Evolutionary conservation across 1,140 invertebrate species (phyloP).

Genomic region (Zaprionus africanus): DNA sequence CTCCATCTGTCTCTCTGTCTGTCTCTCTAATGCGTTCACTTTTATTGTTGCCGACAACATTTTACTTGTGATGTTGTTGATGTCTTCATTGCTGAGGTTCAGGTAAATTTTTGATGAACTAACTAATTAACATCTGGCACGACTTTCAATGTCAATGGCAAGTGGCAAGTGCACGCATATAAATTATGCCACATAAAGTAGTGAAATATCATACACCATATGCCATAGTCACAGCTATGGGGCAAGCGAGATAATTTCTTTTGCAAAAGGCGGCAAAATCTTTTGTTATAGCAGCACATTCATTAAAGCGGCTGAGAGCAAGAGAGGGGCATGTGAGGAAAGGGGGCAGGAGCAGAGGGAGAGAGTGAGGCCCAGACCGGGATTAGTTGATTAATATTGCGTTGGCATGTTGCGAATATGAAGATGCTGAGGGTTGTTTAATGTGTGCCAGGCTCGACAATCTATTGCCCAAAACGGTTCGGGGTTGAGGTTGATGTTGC

Average conservation of each 20-base stretch:
- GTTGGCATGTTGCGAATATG: constrained; percentile 36
- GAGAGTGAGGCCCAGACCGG: neutral
- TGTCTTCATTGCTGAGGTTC: constrained; percentile 55
- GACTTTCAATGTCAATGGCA: constrained; percentile 78
- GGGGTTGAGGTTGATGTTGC: neutral
- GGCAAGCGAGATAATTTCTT: constrained; percentile 69
- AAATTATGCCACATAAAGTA: constrained; percentile 37
- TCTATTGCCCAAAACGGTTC: neutral
- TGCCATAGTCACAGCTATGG: constrained; percentile 17
- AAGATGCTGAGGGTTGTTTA: constrained; percentile 9
- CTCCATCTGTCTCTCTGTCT: constrained; percentile 14
- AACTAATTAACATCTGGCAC: constrained; percentile 71
- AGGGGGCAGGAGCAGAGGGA: neutral
- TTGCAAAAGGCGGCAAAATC: constrained; percentile 45
- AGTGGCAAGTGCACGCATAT: constrained; percentile 47
- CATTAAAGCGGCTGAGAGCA: constrained; percentile 10
- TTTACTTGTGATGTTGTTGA: constrained; percentile 48
- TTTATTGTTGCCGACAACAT: constrained; percentile 57
- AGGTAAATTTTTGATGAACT: constrained; percentile 61
- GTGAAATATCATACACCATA: constrained; percentile 9
- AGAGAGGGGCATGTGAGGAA: no score
- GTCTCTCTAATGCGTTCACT: constrained; percentile 57
- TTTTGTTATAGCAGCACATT: constrained; percentile 17
- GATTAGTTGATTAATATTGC: constrained; percentile 47
- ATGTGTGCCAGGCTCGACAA: constrained; percentile 1